These are phyloP conservation scores for Leptarthrus brevirostris DNA, from an alignment of 2,888 invertebrate species.

Conservation along the genomic window DNA sequence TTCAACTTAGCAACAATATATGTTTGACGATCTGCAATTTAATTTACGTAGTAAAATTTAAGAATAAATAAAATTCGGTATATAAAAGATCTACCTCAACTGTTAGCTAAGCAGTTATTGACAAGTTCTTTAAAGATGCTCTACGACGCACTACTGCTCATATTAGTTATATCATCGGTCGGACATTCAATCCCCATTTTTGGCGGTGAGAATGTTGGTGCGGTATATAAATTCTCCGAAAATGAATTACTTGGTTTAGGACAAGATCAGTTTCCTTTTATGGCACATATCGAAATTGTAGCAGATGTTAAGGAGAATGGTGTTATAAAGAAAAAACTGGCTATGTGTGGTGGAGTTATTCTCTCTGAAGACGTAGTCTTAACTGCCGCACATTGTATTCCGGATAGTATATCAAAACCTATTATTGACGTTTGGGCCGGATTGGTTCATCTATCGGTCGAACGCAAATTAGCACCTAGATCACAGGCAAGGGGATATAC, in stretches of 20 bases:
- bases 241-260: not conserved
- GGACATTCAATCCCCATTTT: not conserved
- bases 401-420: not conserved
- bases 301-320: not conserved
- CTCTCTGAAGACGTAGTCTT: not conserved
- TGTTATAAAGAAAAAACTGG: not conserved
- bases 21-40: too few relatives aligned
- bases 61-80: too few relatives aligned
- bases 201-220: not conserved
- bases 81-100: too few relatives aligned
- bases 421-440: not conserved
- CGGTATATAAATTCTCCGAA: not conserved
- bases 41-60: too few relatives aligned
- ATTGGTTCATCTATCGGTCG: not conserved
- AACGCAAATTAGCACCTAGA: not conserved
- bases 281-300: not conserved
- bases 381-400: not conserved
- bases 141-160: too few relatives aligned
- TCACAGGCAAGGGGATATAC: not conserved
- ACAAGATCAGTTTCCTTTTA: not conserved
- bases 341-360: not conserved
- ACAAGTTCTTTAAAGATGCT: too few relatives aligned
- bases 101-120: too few relatives aligned
- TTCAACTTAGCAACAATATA: too few relatives aligned
- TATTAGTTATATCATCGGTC: too few relatives aligned